Evolutionary conservation across 2,888 invertebrate species (phyloP).

Genomic region (Callyntrura guangdongensis): DNA sequence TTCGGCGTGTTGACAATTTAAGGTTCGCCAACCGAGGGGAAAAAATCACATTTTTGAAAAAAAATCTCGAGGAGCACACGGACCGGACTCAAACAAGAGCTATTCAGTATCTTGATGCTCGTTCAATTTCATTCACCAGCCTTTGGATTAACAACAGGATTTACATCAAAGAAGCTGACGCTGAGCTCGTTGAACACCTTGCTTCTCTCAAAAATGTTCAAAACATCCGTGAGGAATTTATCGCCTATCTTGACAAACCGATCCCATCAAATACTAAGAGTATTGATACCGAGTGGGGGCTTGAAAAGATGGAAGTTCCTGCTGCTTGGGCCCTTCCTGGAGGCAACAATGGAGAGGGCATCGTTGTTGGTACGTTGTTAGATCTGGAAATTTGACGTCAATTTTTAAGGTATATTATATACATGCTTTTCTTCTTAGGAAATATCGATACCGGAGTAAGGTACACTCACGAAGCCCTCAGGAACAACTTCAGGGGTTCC

Average conservation of each 20-base stretch:
- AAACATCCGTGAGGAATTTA: constrained; percentile 56
- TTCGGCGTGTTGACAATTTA: constrained; percentile 8
- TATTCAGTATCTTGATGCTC: too few species aligned
- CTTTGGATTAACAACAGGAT: constrained; percentile 76
- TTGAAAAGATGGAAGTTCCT: constrained; percentile 48
- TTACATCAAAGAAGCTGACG: constrained; percentile 34
- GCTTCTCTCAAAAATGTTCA: constrained; percentile 31
- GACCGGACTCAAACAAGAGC: too few species aligned
- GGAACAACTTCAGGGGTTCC: constrained; percentile 13
- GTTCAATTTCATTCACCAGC: neutral
- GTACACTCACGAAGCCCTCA: constrained; percentile 40
- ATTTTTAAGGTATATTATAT: too few species aligned
- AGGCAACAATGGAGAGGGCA: constrained; percentile 59
- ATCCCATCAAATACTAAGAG: neutral
- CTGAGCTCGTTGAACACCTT: neutral
- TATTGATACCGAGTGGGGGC: constrained; percentile 70
- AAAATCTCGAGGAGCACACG: constrained; percentile 19
- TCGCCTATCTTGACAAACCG: constrained; percentile 39
- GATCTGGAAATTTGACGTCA: too few species aligned
- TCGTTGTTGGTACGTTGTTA: constrained; percentile 47
- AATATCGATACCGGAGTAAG: constrained; percentile 56
- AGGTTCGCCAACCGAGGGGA: constrained; percentile 53
- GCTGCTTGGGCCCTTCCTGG: constrained; percentile 51
- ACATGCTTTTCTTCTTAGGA: neutral
- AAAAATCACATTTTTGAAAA: constrained; percentile 61